Percentiles rank a stretch among this genome's conserved stretches.
Conservation (phyloP, 2,797 vertebrate genomes). For the Vireo griseus region DNA sequence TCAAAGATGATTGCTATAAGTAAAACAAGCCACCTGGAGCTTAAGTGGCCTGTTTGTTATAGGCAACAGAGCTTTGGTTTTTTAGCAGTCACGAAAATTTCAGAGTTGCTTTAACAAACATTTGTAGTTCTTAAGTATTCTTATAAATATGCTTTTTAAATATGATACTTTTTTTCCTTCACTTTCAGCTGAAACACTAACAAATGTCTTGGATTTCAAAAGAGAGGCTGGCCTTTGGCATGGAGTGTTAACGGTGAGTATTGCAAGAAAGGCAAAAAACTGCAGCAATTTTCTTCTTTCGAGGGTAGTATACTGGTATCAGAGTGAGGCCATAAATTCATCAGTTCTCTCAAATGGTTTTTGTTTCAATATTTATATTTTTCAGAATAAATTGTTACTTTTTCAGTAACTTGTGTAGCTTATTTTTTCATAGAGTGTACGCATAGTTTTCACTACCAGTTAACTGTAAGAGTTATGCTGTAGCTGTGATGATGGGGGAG, state of each 20-base stretch:
- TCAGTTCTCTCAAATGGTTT: not conserved
- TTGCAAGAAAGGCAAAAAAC: not conserved
- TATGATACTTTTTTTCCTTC: not conserved
- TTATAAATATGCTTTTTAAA: not conserved
- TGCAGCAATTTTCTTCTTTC: not conserved
- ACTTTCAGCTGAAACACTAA: conserved; percentile 88
- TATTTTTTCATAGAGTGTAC: not conserved
- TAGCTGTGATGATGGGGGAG: not conserved
- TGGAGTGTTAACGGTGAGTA: conserved; percentile 90
- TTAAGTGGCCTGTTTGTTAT: not conserved
- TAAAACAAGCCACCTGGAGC: not conserved
- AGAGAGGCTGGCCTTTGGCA: conserved; percentile 96
- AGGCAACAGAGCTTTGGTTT: not conserved
- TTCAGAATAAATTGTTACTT: not conserved
- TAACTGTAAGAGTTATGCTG: not conserved
- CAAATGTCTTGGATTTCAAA: conserved; percentile 96
- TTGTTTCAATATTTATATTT: not conserved
- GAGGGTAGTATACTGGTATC: not conserved
- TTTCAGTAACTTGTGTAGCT: not conserved
- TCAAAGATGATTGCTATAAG: not conserved
- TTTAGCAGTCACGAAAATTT: not conserved
- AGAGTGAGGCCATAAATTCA: not conserved
- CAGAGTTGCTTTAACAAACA: not conserved
- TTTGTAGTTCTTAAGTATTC: not conserved
- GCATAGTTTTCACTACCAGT: not conserved